Evolutionary conservation across 2,113 vertebrate genomes (phyloP), one percentile per base, ranked within the genome.

Genomic region (Silurus asotus): DNA sequence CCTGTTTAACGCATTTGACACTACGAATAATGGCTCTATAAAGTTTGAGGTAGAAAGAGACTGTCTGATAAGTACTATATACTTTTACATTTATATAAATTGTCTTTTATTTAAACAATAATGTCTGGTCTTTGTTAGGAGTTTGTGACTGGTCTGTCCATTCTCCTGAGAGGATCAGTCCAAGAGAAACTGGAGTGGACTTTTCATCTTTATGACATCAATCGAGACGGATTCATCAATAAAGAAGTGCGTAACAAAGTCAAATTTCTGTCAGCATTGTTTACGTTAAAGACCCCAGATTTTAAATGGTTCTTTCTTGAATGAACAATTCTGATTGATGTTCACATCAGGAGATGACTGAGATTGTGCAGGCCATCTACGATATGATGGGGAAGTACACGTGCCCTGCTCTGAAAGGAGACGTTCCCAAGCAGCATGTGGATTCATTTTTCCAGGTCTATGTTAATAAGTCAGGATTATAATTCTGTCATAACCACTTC

Each of bases 381-480:
- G 97, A 99, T 93, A 99, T 99, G 98, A 99, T 99, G 98, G 98
- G 98, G 28, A 98, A 98, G 86, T 99, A 97, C 92, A 99, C 98
- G 0, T 98, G 98, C 59, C 98, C 98, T 0, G 97, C 97, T 82
- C 93, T 99, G 83, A 99, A 96, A 88, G 97, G 97, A 64, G 97
- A 99, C 23, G 97, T 97, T 15, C 96, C 97, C 1, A 96, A 96
- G 90, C 97, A 98, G 91, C 98, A 99, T 0, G 98, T 99, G 91
- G 97, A 99, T 14, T 91, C 95, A 72, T 99, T 99, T 94, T 99
- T 99, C 88, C 96, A 98, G 96, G 98, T 99, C 90, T 8, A 87
- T 79, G 48, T 62, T 84, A 49, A 53, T 13, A 17, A 37, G 5
- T 19, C 15, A 58, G 7, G 56, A 61, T 17, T 1, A 28, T 59